Percentiles rank a stretch among this genome's conserved stretches.
Evolutionary conservation across 2,113 vertebrate species (phyloP).

Genomic region (Austrofundulus limnaeus): DNA sequence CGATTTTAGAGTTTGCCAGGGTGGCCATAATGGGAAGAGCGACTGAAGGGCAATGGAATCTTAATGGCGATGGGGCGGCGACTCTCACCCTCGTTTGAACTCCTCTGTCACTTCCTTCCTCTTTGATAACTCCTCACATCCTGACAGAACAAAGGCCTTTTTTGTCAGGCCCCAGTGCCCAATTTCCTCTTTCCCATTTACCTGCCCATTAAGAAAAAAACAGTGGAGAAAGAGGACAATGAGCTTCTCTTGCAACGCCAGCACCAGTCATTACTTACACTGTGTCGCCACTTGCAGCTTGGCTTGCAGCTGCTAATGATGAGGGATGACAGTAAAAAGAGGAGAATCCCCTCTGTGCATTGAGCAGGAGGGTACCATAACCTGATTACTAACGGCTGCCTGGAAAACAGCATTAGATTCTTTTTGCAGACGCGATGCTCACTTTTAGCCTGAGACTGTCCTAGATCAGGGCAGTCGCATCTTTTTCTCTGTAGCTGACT

Average conservation of each 20-base stretch:
- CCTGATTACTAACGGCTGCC: slow-evolving; percentile 71
- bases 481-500: slow-evolving; percentile 34
- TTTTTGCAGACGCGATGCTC: slow-evolving; percentile 50
- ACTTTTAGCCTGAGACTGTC: slow-evolving; percentile 42
- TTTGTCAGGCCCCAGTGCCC: slow-evolving; percentile 27
- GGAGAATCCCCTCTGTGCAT: slow-evolving; percentile 60
- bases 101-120: slow-evolving; percentile 13
- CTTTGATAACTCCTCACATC: slow-evolving; percentile 48
- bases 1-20: slow-evolving; percentile 3
- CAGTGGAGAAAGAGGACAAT: slow-evolving; percentile 36
- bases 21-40: slow-evolving; percentile 7
- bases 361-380: slow-evolving; percentile 63
- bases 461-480: slow-evolving; percentile 48
- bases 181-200: slow-evolving; percentile 49
- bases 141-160: slow-evolving; percentile 49
- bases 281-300: slow-evolving; percentile 46
- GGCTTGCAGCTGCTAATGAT: slow-evolving; percentile 65
- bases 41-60: slow-evolving; percentile 14
- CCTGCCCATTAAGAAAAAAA: slow-evolving; percentile 59
- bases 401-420: slow-evolving; percentile 68
- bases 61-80: slow-evolving; percentile 18
- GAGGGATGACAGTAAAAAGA: slow-evolving; percentile 63
- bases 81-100: slow-evolving; percentile 30
- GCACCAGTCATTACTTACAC: slow-evolving; percentile 51
- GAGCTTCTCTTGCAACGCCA: slow-evolving; percentile 39